Conservation (phyloP, 2,113 vertebrate species). For the Serilophus lunatus region DNA sequence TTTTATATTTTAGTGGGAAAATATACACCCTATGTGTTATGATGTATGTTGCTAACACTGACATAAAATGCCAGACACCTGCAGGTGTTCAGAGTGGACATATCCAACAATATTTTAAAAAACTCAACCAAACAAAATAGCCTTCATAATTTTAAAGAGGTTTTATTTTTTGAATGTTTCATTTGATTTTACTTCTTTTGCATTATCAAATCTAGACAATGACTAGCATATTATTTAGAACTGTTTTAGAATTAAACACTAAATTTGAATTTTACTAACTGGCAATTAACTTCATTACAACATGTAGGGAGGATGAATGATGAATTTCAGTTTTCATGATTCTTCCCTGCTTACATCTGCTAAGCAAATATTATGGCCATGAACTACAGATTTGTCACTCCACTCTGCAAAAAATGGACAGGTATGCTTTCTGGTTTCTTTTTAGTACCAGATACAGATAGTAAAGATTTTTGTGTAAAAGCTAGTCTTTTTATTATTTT, state of each 20-base stretch:
- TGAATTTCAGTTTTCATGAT: not conserved
- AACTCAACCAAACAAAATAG: not conserved
- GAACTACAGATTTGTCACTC: not conserved
- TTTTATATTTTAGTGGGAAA: not conserved
- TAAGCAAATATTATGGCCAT: not conserved
- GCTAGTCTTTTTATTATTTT: not conserved
- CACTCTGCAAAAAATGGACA: not conserved
- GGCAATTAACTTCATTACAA: not conserved
- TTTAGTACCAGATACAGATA: not conserved
- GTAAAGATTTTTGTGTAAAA: not conserved
- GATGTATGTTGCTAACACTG: not conserved
- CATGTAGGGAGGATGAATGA: not conserved
- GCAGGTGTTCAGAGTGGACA: not conserved
- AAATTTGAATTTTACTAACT: not conserved
- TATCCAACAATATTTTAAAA: not conserved
- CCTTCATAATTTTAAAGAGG: fast-evolving
- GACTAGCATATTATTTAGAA: not conserved
- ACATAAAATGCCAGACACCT: not conserved
- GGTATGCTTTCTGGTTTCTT: not conserved
- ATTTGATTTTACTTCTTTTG: not conserved
- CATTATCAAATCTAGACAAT: not conserved
- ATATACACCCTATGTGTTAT: not conserved
- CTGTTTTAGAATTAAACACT: not conserved
- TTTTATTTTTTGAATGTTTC: not conserved
- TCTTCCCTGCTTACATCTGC: not conserved